These are phyloP conservation scores for Scrobipalpa atriplicella DNA, from an alignment of 2,888 invertebrate genomes.

Conservation along the genomic window DNA sequence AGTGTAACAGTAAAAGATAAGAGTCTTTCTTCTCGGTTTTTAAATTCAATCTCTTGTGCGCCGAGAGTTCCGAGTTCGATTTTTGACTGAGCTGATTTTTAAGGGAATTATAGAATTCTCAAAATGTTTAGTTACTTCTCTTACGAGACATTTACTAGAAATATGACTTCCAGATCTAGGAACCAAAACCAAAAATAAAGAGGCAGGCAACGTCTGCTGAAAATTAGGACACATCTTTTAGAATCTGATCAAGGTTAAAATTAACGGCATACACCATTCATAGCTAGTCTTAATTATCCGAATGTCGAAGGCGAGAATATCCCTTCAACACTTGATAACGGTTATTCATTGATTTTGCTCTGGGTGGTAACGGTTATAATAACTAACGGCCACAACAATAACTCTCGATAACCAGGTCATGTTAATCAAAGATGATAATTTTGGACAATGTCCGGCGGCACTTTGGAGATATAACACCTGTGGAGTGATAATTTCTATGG, in stretches of 20 bases:
- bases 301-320: background rate
- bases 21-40: too few relatives aligned
- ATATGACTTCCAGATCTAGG: too few relatives aligned
- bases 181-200: too few relatives aligned
- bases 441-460: slow-evolving; percentile 2
- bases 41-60: too few relatives aligned
- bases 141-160: too few relatives aligned
- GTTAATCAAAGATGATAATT: slow-evolving; percentile 9
- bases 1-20: background rate
- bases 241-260: background rate
- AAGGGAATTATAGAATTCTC: too few relatives aligned
- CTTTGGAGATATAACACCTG: background rate
- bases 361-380: slow-evolving; percentile 13
- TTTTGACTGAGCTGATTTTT: too few relatives aligned
- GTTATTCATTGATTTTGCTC: slow-evolving; percentile 1
- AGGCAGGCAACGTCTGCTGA: too few relatives aligned
- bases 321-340: slow-evolving; percentile 9
- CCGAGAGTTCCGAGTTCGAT: too few relatives aligned
- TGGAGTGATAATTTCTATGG: background rate
- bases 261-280: background rate
- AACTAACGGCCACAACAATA: slow-evolving; percentile 19
- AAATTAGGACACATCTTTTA: background rate
- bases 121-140: too few relatives aligned
- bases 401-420: slow-evolving; percentile 1
- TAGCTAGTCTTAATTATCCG: background rate